Base-by-base conservation (phyloP, 2,797 vertebrate genomes). In the Siniperca scherzeri region DNA sequence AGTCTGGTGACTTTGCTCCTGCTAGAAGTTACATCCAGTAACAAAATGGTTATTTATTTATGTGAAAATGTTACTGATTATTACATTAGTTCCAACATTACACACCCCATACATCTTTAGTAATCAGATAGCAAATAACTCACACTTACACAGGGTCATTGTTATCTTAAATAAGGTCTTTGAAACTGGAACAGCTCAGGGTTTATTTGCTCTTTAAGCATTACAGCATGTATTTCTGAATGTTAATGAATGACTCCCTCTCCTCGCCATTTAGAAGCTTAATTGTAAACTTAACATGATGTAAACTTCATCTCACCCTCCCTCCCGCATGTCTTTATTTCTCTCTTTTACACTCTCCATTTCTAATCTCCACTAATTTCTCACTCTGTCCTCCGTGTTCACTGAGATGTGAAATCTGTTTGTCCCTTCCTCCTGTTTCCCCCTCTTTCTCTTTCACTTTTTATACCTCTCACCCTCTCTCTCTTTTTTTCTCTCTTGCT, bases 381-480 rank as follows among this genome's bases (percentile, higher is more conserved):
- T 82, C 72, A n/a, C 81, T 82, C 74, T 59, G 68, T 86, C 72
- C 77, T 75, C 67, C 7, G 33, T 77, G 83, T 78, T 87, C 84
- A 78, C 82, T 88, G 83, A 86, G 80, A 85, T 74, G 84, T 88
- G 78, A 92, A 89, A 82, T 82, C 60, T 74, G 36, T 25, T 27
- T 80, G 70, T 67, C 56, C 73, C 70, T 57, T 68, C 77, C 77
- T 74, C 52, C 56, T 36, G 53, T 55, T 48, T 17, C 57, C 80
- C 52, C 25, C 73, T 77, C 71, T 48, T 16, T 70, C 60, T 81
- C 52, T 75, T 74, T 62, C 62, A 79, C 53, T 72, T 77, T 66
- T 56, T 66, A 27, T 57, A n/a, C 27, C 78, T 46, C 53, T 38
- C 59, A 36, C 48, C 61, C 46, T 44, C 56, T 46, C 52, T 50